Conservation (phyloP, 2,888 invertebrate genomes). For the Zygothrica quintamaculata region DNA sequence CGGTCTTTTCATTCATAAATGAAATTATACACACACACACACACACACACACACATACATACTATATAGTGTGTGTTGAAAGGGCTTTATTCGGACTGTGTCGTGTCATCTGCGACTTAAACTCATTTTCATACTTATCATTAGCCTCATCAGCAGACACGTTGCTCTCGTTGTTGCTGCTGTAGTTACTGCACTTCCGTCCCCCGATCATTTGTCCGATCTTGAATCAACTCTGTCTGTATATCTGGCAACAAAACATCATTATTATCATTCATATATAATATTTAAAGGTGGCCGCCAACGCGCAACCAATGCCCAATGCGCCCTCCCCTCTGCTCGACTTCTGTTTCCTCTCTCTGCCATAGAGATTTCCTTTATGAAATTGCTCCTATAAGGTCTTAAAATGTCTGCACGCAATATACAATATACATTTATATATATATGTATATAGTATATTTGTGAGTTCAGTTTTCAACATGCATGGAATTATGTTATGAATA, state of each 20-base stretch:
- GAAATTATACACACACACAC: slow-evolving; percentile 45
- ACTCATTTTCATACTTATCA: slow-evolving; percentile 81
- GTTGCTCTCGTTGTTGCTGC: slow-evolving; percentile 29
- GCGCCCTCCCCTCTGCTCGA: slow-evolving; percentile 57
- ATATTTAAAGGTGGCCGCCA: slow-evolving; percentile 29
- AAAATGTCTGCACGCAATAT: slow-evolving; percentile 71
- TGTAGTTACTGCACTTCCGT: slow-evolving; percentile 19
- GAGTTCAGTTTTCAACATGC: slow-evolving; percentile 56
- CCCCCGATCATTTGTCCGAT: slow-evolving; percentile 39
- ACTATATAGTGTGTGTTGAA: too few relatives aligned
- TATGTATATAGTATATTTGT: too few relatives aligned
- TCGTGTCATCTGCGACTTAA: slow-evolving; percentile 73
- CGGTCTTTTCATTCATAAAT: slow-evolving; percentile 73
- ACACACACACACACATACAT: neutral
- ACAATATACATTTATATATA: too few relatives aligned
- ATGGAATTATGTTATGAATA: slow-evolving; percentile 54
- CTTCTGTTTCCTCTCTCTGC: slow-evolving; percentile 59
- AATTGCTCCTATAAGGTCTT: slow-evolving; percentile 32
- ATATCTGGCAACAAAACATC: slow-evolving; percentile 62
- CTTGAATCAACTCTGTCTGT: neutral
- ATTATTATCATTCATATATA: slow-evolving; percentile 55
- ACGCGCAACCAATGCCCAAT: slow-evolving; percentile 58
- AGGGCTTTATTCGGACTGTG: slow-evolving; percentile 22
- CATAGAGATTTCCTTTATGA: slow-evolving; percentile 42
- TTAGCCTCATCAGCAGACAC: slow-evolving; percentile 67